These are phyloP conservation scores for Vombatus ursinus DNA, from an alignment of 2,113 vertebrate species.

Conservation along the genomic window DNA sequence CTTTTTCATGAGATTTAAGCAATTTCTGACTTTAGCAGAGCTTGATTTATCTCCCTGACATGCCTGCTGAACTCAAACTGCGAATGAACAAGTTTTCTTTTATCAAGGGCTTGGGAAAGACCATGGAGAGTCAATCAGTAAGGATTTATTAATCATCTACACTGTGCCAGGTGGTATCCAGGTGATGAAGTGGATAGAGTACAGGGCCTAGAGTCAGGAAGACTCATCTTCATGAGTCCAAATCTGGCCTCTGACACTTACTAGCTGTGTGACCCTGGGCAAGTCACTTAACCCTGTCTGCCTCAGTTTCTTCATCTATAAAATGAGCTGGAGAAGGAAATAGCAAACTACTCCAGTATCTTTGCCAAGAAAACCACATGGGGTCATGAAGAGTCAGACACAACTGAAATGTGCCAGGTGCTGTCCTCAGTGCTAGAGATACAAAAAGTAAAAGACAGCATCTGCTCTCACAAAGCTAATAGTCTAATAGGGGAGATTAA, in stretches of 20 bases:
- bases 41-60: not conserved
- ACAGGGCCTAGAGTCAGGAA: not conserved
- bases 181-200: too few species aligned
- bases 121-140: not conserved
- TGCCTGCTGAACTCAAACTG: not conserved
- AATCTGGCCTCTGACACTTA: too few species aligned
- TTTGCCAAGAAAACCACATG: not conserved
- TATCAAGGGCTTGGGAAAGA: not conserved
- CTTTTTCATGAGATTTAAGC: not conserved
- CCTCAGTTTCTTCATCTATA: not conserved
- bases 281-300: not conserved
- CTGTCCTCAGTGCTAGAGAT: not conserved
- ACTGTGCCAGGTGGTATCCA: fast-evolving
- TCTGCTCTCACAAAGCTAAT: not conserved
- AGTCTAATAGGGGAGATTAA: not conserved
- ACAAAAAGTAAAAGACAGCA: not conserved
- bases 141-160: not conserved
- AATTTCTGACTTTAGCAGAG: not conserved
- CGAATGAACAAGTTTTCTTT: not conserved
- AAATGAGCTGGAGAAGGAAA: not conserved
- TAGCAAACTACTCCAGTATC: not conserved
- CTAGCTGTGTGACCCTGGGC: not conserved
- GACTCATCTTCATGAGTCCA: not conserved
- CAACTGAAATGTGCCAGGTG: not conserved
- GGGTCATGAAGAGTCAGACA: not conserved